These are phyloP conservation scores for Pelodytes ibericus DNA, from an alignment of 2,797 vertebrate genomes.

Conservation along the genomic window DNA sequence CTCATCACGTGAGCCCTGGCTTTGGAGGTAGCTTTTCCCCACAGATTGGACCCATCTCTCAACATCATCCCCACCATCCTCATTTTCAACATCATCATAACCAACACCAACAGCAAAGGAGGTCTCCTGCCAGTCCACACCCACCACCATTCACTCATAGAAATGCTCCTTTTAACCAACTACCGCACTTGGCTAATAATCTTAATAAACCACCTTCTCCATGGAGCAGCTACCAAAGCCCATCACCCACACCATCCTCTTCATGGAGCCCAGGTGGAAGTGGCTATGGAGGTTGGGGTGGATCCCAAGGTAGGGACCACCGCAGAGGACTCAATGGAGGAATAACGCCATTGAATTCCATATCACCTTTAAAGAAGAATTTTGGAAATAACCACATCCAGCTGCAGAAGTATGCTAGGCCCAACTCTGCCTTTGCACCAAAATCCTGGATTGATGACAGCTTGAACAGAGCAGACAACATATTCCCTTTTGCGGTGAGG, in stretches of 20 bases:
- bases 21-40: conserved; percentile 96
- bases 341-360: conserved; percentile 92
- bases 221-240: conserved; percentile 98
- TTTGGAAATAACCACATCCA: conserved; percentile 96
- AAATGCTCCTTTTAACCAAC: conserved; percentile 93
- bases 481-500: conserved; percentile 97
- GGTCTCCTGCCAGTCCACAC: conserved; percentile 93
- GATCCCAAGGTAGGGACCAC: conserved; percentile 94
- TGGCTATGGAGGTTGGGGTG: conserved; percentile 93
- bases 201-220: conserved; percentile 95
- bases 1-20: conserved; percentile 92
- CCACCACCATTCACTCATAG: conserved; percentile 92
- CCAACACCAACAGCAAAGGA: conserved; percentile 94
- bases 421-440: conserved; percentile 91
- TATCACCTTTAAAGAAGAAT: conserved; percentile 97
- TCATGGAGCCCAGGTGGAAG: conserved; percentile 95
- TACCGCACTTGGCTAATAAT: conserved; percentile 93
- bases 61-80: conserved; percentile 95
- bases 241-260: conserved; percentile 91
- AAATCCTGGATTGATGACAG: conserved; percentile 97
- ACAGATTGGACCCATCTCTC: conserved; percentile 94
- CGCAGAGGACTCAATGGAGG: conserved; percentile 91
- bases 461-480: conserved; percentile 90
- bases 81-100: conserved; percentile 95
- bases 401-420: conserved; percentile 95